Percentiles rank a stretch among this genome's conserved stretches.
phyloP scores from a whole-genome alignment of 2,113 vertebrate genomes.

The Chlamydotis undulata region DNA sequence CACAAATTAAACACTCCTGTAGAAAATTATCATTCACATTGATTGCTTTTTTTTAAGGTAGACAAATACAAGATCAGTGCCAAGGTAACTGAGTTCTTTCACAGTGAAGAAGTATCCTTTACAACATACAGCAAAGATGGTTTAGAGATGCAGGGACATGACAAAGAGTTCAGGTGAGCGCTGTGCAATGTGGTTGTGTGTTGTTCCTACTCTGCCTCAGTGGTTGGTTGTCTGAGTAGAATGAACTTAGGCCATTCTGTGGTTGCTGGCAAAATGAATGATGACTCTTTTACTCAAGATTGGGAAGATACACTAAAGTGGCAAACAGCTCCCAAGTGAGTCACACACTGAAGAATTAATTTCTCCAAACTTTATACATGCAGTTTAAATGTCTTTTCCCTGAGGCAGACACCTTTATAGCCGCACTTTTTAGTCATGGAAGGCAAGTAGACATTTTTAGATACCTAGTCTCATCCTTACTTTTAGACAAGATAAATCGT shows the following conservation, averaged over 20 bases:
- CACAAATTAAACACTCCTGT: background rate
- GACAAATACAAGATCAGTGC: background rate
- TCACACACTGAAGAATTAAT: background rate
- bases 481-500: background rate
- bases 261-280: background rate
- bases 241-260: background rate
- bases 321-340: background rate
- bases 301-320: background rate
- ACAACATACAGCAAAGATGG: background rate
- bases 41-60: background rate
- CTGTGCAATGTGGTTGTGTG: background rate
- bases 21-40: background rate
- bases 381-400: background rate
- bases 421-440: background rate
- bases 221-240: background rate
- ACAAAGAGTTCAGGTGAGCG: background rate
- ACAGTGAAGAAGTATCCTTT: background rate
- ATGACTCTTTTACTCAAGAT: background rate
- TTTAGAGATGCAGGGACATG: background rate
- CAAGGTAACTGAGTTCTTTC: background rate
- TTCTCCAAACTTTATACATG: background rate
- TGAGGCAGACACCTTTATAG: background rate
- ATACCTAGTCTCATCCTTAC: background rate
- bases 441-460: background rate
- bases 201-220: background rate